Percentiles rank a stretch among this genome's conserved stretches.
These are phyloP conservation scores for Patiria pectinifera DNA, from an alignment of 53 echinoderm and acorn worm genomes.

Conservation along the genomic window DNA sequence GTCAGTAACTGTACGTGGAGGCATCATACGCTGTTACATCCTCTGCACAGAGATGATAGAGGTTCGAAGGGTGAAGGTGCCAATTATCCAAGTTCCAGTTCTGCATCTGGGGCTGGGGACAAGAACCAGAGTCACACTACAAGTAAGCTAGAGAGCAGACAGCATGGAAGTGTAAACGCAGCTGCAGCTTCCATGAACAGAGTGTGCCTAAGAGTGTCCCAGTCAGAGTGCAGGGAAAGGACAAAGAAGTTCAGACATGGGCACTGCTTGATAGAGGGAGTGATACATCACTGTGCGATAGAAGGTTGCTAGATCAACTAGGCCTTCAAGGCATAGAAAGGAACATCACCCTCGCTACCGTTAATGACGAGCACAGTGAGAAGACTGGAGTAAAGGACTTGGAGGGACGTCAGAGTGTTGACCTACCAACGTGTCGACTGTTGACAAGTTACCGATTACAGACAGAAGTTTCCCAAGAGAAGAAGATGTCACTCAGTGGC, in stretches of 20 bases:
- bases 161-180: background rate
- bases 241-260: conserved; percentile 45
- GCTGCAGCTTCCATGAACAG: background rate
- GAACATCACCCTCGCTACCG: background rate
- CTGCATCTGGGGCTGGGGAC: background rate
- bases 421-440: conserved; percentile 60
- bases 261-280: conserved; percentile 66
- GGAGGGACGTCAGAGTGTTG: conserved; percentile 38
- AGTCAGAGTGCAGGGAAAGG: background rate
- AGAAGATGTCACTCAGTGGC: conserved; percentile 48
- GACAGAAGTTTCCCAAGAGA: conserved; percentile 36
- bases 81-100: background rate
- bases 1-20: conserved; percentile 54
- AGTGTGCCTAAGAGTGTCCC: conserved; percentile 26
- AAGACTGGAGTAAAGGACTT: conserved; percentile 9
- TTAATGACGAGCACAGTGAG: background rate
- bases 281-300: conserved; percentile 57
- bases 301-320: conserved; percentile 30
- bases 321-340: conserved; percentile 6
- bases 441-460: conserved; percentile 56
- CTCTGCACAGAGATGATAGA: background rate
- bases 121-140: background rate
- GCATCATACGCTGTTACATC: conserved; percentile 66
- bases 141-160: background rate
- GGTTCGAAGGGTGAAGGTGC: background rate